These are phyloP conservation scores for Empidonax traillii DNA, from an alignment of 2,113 vertebrate species.

Conservation along the genomic window DNA sequence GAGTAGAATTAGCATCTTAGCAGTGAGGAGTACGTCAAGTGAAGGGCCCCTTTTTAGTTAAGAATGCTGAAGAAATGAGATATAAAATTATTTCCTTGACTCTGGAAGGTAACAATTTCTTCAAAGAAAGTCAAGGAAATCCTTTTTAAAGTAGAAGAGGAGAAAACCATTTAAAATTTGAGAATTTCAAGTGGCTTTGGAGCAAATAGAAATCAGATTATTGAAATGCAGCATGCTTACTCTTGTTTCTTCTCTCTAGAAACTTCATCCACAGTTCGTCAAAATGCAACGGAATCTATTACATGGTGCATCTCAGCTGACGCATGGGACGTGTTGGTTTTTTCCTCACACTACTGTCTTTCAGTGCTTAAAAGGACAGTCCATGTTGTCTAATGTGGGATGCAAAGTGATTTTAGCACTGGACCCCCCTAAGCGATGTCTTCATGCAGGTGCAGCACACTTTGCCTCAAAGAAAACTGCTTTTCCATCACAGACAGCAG, in stretches of 20 bases:
- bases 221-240: neutral
- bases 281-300: slow-evolving; percentile 78
- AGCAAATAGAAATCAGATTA: neutral
- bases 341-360: slow-evolving; percentile 33
- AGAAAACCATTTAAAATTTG: neutral
- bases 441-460: slow-evolving; percentile 60
- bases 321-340: slow-evolving; percentile 41
- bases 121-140: neutral
- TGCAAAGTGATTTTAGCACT: slow-evolving; percentile 57
- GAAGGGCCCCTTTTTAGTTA: neutral
- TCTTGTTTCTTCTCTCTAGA: slow-evolving; percentile 41
- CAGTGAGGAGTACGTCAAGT: neutral
- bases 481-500: slow-evolving; percentile 9
- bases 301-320: slow-evolving; percentile 64
- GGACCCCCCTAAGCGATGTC: slow-evolving; percentile 57
- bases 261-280: slow-evolving; percentile 19
- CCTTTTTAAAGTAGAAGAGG: neutral
- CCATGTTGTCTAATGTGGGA: slow-evolving; percentile 15
- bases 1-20: neutral
- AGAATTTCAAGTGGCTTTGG: neutral
- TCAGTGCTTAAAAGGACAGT: slow-evolving; percentile 52
- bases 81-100: neutral
- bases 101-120: neutral
- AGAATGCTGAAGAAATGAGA: neutral
- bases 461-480: slow-evolving; percentile 45